phyloP scores from a whole-genome alignment of 2,797 vertebrate genomes.

The Eulemur albifrons region DNA sequence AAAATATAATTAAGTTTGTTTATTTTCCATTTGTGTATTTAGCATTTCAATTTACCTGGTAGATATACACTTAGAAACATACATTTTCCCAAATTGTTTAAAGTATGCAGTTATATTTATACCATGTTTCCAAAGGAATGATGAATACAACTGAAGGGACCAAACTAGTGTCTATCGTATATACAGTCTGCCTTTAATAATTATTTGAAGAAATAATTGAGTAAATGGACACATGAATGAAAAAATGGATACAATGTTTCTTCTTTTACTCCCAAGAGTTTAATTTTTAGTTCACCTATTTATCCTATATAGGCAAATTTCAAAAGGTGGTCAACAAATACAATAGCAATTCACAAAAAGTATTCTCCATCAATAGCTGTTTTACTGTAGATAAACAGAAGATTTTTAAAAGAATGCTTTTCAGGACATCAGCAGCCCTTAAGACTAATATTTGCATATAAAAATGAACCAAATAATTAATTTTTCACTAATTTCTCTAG shows the following conservation, averaged over 20 bases:
- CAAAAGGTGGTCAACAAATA: conserved; percentile 5
- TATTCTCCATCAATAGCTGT: not conserved
- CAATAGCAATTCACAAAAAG: not conserved
- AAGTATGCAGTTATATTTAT: not conserved
- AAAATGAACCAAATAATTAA: not conserved
- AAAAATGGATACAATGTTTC: not conserved
- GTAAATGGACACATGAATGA: not conserved
- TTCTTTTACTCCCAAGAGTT: not conserved
- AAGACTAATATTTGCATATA: not conserved
- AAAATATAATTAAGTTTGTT: not conserved
- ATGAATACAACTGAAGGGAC: not conserved
- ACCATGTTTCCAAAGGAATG: not conserved
- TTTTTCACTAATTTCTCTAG: not conserved
- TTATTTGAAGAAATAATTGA: not conserved
- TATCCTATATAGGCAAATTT: not conserved
- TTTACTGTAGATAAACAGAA: not conserved
- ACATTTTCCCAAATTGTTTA: not conserved
- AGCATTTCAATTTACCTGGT: not conserved
- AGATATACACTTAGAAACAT: not conserved
- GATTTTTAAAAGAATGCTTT: not conserved
- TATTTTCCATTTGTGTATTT: not conserved
- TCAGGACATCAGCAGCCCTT: not conserved
- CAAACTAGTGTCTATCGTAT: not conserved
- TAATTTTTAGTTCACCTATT: not conserved
- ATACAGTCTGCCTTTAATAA: not conserved